phyloP scores from a whole-genome alignment of 2,113 vertebrate genomes.

The Chionodraco myersi region DNA sequence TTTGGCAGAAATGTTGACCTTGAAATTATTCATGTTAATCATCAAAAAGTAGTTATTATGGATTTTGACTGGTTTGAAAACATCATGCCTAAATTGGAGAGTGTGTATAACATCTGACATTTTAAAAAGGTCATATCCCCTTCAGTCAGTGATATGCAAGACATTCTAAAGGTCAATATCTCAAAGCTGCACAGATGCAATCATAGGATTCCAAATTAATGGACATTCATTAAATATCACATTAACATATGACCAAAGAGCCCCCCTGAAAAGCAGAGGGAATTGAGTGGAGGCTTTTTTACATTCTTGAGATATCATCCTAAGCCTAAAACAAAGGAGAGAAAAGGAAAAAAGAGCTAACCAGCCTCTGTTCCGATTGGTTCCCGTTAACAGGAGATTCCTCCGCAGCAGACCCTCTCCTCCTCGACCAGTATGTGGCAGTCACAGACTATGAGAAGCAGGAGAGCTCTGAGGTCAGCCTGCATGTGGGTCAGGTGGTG shows the following conservation, averaged over 20 bases:
- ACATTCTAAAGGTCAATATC: conserved; percentile 47
- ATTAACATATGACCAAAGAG: conserved; percentile 8
- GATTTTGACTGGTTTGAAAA: conserved; percentile 17
- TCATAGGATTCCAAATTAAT: conserved; percentile 10
- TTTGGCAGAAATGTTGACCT: conserved; percentile 10
- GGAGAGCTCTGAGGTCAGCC: conserved; percentile 98
- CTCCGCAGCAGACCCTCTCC: conserved; percentile 87
- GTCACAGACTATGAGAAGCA: conserved; percentile 97
- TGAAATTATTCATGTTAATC: conserved; percentile 26
- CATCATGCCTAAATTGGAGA: conserved; percentile 12
- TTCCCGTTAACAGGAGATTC: conserved; percentile 82
- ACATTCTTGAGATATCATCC: conserved; percentile 44
- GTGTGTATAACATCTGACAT: conserved; percentile 29
- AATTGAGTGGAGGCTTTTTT: conserved; percentile 57
- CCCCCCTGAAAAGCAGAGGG: neutral
- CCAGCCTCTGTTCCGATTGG: conserved; percentile 11
- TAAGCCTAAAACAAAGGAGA: neutral
- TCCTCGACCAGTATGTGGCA: conserved; percentile 96
- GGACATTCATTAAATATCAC: conserved; percentile 9
- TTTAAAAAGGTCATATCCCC: conserved; percentile 51
- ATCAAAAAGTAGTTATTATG: conserved; percentile 8
- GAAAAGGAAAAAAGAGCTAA: neutral
- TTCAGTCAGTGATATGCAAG: conserved; percentile 21
- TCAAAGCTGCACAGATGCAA: conserved; percentile 14
- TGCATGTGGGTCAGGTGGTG: conserved; percentile 94